Evolutionary conservation across 2,888 invertebrate species (phyloP), one percentile per base, ranked within the genome.

Genomic region (Euplexia lucipara): DNA sequence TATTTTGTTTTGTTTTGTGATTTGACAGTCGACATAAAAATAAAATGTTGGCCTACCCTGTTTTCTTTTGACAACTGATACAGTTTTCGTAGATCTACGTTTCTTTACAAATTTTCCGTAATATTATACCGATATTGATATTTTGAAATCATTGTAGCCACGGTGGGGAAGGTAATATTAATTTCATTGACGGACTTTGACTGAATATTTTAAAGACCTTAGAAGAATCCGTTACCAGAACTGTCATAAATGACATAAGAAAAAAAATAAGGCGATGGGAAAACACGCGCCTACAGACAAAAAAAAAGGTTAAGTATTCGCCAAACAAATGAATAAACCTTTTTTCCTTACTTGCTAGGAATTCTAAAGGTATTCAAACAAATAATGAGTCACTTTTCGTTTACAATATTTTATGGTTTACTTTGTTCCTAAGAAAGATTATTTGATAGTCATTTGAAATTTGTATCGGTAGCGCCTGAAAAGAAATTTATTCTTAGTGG

Each of bases 21-120:
- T 39, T 67, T 12, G 20, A 14, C 0, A 34, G 3, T 32, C 14
- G 34, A 41, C 7, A 18, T 12, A 47, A 30, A 52, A 7, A n/a
- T n/a, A 45, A 32, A 45, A 51, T 20, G 18, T 34, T 30, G 5
- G 12, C 7, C 14, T 48, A 8, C 26, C 26, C 16, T 20, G 9
- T 34, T 20, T 37, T 32, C 18, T 20, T 45, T 51, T 68, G 60
- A 41, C 10, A 60, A 26, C 35, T 35, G 60, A 60, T 52, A 68
- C 20, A 16, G 16, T 47, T 22, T 30, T 5, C 8, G 8, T 6
- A 16, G 45, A 44, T 34, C 14, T 44, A 57, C 8, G 8, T 41
- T n/a, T n/a, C n/a, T n/a, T n/a, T n/a, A n/a, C 26, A 18, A 8
- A 18, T 34, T 39, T 35, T 12, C 8, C 12, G 3, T 9, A 14